Base-by-base conservation (phyloP, 1,140 invertebrate species). In the Cardiocondyla obscurior region DNA sequence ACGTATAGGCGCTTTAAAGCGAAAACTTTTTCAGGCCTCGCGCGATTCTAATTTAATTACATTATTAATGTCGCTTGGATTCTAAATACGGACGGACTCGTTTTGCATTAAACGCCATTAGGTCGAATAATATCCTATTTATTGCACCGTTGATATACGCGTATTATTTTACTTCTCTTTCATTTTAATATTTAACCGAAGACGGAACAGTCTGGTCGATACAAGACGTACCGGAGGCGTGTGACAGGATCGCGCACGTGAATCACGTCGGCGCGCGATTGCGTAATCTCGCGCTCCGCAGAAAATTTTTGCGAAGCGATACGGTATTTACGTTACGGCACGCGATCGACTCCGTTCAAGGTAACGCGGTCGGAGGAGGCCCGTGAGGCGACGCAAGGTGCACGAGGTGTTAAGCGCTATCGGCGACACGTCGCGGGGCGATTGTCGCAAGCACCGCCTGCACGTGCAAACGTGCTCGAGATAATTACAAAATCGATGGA, bases 311-410 rank as follows among this genome's bases (percentile, higher is more conserved):
- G 46, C 33, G 25, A 79, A 49, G 53, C 46, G 16, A 46, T 16
- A 36, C 30, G 30, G 22, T 67, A 65, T 53, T 39, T 51, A 53
- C 42, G 42, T 77, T 53, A 22, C n/a, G 16, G 62, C 33, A 42
- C 60, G 44, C 49, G 33, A 36, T 67, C 74, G 74, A 79, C 46
- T 36, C 33, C 33, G 46, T 79, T 79, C 62, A 79, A 79, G 74
- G 74, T 77, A 77, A 77, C 22, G 33, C 49, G 69, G 39, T 30
- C 58, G 36, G 22, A 14, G 4, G 30, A 64, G 28, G 33, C 1
- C 19, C 1, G 25, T n/a, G 25, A 49, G 22, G 12, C 30, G 44
- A 14, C 19, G 44, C 25, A 28, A 14, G 33, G 3, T 28, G 16
- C 22, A 22, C 12, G 53, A 25, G 22, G 22, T 53, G 46, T 39